phyloP scores from a whole-genome alignment of 64 coral and sea anemone genomes.

The Montipora cactus region DNA sequence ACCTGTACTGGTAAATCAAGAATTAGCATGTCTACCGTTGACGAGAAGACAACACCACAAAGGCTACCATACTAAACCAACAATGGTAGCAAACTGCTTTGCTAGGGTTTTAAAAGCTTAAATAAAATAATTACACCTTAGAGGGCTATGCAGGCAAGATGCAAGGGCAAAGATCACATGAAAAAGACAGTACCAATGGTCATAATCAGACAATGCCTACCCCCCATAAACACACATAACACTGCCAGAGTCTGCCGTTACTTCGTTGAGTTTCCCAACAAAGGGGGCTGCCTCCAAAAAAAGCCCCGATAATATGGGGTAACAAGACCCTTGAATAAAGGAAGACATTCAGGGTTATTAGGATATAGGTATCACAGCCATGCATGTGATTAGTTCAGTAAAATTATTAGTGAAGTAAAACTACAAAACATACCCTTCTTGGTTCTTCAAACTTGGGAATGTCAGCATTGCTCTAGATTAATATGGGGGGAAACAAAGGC shows the following conservation, averaged over 20 bases:
- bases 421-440: constrained; percentile 61
- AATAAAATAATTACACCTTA: no score
- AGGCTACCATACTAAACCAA: no score
- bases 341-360: background rate
- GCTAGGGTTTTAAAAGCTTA: background rate
- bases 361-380: no score
- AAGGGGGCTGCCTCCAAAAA: background rate
- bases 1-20: no score
- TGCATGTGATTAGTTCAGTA: background rate
- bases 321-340: background rate
- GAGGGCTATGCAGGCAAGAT: no score
- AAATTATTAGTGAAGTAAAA: background rate
- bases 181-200: no score
- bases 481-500: constrained; percentile 21
- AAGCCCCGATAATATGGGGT: background rate
- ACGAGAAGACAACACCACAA: no score
- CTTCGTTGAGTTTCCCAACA: background rate
- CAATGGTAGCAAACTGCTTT: background rate
- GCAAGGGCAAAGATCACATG: no score
- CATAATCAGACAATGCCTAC: background rate
- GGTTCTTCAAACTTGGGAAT: constrained; percentile 73
- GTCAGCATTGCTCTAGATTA: constrained; percentile 38
- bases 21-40: no score
- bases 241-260: background rate
- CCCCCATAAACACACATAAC: background rate